Percentiles rank a stretch among this genome's conserved stretches.
Evolutionary conservation across 2,888 invertebrate genomes (phyloP).

Genomic region (Hyles lineata): DNA sequence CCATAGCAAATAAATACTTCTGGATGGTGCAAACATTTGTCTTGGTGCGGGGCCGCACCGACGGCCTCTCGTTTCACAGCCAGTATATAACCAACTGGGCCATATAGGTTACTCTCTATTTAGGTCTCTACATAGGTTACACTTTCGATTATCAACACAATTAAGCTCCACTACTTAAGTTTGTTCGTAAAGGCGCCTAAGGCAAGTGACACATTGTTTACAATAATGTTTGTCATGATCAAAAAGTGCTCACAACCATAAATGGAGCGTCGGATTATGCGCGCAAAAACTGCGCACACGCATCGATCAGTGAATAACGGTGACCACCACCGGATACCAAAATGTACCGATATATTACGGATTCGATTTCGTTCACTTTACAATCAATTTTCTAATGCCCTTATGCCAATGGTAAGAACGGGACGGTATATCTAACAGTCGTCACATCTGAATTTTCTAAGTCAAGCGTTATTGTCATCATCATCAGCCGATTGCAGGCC

Average conservation of each 20-base stretch:
- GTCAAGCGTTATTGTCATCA: too few relatives aligned
- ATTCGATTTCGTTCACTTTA: neutral
- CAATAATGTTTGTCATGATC: constrained; percentile 5
- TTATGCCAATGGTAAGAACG: too few relatives aligned
- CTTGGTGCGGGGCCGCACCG: too few relatives aligned
- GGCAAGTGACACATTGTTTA: constrained; percentile 14
- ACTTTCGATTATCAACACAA: neutral
- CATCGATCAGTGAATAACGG: constrained; percentile 17
- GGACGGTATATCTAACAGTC: too few relatives aligned
- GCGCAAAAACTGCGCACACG: constrained; percentile 16
- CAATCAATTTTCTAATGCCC: neutral
- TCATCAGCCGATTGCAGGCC: too few relatives aligned
- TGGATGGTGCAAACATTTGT: too few relatives aligned
- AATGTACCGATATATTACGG: constrained; percentile 11
- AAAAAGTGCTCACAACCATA: neutral
- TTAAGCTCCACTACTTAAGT: neutral
- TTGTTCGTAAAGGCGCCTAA: neutral
- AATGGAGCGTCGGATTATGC: neutral
- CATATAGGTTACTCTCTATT: too few relatives aligned
- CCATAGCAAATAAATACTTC: too few relatives aligned
- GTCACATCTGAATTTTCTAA: too few relatives aligned
- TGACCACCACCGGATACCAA: neutral
- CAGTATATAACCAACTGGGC: too few relatives aligned
- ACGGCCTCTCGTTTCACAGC: too few relatives aligned
- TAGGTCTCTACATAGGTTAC: too few relatives aligned